A percentile compares a stretch with the other conserved stretches of the same genome.
These are phyloP conservation scores for Sthenelais limicola DNA, from an alignment of 2,888 invertebrate species.

Conservation along the genomic window DNA sequence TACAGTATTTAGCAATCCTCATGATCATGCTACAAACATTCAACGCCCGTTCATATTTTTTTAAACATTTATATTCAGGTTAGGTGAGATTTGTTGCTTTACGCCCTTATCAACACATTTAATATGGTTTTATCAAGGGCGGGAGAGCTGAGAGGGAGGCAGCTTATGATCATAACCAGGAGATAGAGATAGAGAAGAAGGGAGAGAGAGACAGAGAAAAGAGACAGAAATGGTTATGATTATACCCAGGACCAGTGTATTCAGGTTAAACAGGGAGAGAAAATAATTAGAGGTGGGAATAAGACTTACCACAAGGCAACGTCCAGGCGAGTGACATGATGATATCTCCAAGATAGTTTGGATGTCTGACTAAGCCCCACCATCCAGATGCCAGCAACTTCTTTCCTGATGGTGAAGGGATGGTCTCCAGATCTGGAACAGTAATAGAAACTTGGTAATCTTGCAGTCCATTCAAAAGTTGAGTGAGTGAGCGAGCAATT, in stretches of 20 bases:
- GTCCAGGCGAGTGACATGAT: conserved; percentile 80
- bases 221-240: not conserved
- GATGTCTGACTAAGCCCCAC: conserved; percentile 89
- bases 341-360: conserved; percentile 90
- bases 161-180: no score
- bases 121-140: no score
- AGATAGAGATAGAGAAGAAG: not conserved
- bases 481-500: no score
- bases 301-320: conserved; percentile 76
- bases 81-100: no score
- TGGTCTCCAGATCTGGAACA: conserved; percentile 74
- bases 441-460: conserved; percentile 7
- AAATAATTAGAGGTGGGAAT: not conserved
- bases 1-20: no score
- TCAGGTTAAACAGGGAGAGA: not conserved
- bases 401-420: conserved; percentile 76
- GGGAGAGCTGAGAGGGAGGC: no score
- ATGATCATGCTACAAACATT: no score
- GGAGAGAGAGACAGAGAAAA: not conserved
- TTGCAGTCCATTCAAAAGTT: no score
- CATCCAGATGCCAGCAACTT: conserved; percentile 83
- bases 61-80: not conserved
- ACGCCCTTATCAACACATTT: no score
- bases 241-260: not conserved
- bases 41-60: not conserved